Evolutionary conservation across 2,888 invertebrate species (phyloP), one percentile per base, ranked within the genome.

Genomic region (Cephus sareptanus): DNA sequence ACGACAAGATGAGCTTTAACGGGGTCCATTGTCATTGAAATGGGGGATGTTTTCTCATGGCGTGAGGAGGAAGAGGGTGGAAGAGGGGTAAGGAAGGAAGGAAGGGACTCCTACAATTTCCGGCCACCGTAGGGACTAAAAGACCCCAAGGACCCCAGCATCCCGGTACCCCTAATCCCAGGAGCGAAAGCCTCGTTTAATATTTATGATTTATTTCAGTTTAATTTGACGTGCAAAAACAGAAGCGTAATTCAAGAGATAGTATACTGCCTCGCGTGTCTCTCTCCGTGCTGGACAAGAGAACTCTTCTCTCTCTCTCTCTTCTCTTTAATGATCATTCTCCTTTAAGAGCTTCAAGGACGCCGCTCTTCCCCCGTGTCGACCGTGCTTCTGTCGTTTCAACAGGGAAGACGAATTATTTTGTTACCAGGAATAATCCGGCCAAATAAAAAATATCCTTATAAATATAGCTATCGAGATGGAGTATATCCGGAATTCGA

Each of bases 181-280:
- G 83, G 85, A 87, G 86, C 87, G 88, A 89, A 90, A 90, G 90
- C 89, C 90, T 90, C 91, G 89, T 91, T 91, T 90, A 91, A 91
- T 91, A 91, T 91, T 91, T 91, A 91, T 91, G 91, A 91, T 91
- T 91, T 91, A 91, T 91, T 90, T 91, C 89, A 87, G 88, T 91
- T 91, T 91, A 90, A 90, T 90, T 89, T 88, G 88, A 89, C 88
- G 90, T 86, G 89, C 89, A 90, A 90, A 71, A 56, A 89, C 89
- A 87, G 89, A 87, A 87, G 84, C 81, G 80, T 83, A 83, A 82
- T 87, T 87, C 86, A 83, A 30, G 74, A 84, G 23, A 56, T 9
- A 87, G 85, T 85, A 76, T 73, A 75, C 84, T 75, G 74, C 11
- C 35, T 11, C 12, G 35, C 11, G 0, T 74, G 75, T 71, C 80